Conservation (phyloP, 2,113 vertebrate genomes). For the Charina bottae region DNA sequence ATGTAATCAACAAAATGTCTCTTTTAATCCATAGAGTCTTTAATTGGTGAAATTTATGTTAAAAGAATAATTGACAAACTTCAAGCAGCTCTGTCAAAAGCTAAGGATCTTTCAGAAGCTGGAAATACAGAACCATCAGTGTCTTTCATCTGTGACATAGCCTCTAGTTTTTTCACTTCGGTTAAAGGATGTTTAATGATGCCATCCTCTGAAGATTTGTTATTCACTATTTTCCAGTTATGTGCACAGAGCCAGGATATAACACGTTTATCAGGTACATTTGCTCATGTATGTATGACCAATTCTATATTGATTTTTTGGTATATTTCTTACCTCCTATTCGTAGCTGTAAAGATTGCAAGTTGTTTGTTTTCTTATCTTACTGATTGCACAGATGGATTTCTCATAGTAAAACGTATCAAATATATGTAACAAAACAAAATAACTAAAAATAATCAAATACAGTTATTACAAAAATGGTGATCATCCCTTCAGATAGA, state of each 20-base stretch:
- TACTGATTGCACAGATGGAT: background rate
- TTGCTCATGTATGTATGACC: background rate
- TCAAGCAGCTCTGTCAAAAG: conserved; percentile 86
- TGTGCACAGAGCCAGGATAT: conserved; percentile 85
- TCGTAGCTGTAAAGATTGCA: background rate
- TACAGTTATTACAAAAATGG: background rate
- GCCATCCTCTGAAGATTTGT: conserved; percentile 88
- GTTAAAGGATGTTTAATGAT: conserved; percentile 85
- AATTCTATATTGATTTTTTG: background rate
- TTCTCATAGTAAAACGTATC: background rate
- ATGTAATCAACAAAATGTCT: background rate
- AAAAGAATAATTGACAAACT: conserved; percentile 91
- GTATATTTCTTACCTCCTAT: background rate
- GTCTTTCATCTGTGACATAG: conserved; percentile 91
- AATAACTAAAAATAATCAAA: background rate
- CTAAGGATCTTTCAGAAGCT: conserved; percentile 85
- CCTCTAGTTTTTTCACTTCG: conserved; percentile 92
- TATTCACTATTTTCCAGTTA: conserved; percentile 91
- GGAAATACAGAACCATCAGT: conserved; percentile 86
- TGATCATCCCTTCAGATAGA: background rate
- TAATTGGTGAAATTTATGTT: conserved; percentile 87
- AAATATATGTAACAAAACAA: background rate
- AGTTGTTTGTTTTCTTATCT: background rate
- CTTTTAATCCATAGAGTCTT: conserved; percentile 75
- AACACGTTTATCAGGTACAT: conserved; percentile 82